A percentile compares a stretch with the other conserved stretches of the same genome.
These are phyloP conservation scores for Drosophila rellima DNA, from an alignment of 2,888 invertebrate genomes.

Conservation along the genomic window DNA sequence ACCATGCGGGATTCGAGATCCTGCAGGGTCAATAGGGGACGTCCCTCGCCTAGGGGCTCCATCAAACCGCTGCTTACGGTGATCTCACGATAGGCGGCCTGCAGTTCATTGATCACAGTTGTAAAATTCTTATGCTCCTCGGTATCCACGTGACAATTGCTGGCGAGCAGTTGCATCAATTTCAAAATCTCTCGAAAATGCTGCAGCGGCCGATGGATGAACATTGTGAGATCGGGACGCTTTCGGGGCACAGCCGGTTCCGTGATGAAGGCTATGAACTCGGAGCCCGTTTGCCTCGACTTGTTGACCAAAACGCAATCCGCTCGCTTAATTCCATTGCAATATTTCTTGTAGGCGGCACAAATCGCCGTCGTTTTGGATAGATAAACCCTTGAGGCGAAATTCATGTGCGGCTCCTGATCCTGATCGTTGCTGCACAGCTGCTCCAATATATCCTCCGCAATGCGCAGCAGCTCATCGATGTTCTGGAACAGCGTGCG, in stretches of 20 bases:
- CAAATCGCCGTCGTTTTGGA: constrained; percentile 91
- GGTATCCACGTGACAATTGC: constrained; percentile 85
- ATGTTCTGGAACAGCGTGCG: constrained; percentile 93
- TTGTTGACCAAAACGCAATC: constrained; percentile 94
- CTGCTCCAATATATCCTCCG: constrained; percentile 93
- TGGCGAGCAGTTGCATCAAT: constrained; percentile 87
- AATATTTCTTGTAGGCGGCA: constrained; percentile 92
- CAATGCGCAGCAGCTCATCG: constrained; percentile 91
- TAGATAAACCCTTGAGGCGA: constrained; percentile 90
- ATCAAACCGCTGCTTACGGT: constrained; percentile 93
- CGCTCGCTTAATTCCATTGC: constrained; percentile 93
- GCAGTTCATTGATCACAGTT: constrained; percentile 85
- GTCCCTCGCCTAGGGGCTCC: constrained; percentile 94
- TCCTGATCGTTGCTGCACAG: constrained; percentile 89
- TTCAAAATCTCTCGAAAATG: constrained; percentile 90
- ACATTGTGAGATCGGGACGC: constrained; percentile 93
- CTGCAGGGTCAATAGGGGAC: constrained; percentile 92
- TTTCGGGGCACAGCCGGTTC: constrained; percentile 93
- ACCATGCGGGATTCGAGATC: constrained; percentile 95
- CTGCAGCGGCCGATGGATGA: constrained; percentile 94
- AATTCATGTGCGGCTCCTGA: constrained; percentile 89
- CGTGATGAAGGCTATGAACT: constrained; percentile 92
- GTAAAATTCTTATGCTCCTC: constrained; percentile 86
- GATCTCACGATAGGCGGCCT: constrained; percentile 92
- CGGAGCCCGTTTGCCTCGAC: constrained; percentile 90